These are phyloP conservation scores for Lordiphosa mommai DNA, from an alignment of 1,140 invertebrate genomes.

Conservation along the genomic window DNA sequence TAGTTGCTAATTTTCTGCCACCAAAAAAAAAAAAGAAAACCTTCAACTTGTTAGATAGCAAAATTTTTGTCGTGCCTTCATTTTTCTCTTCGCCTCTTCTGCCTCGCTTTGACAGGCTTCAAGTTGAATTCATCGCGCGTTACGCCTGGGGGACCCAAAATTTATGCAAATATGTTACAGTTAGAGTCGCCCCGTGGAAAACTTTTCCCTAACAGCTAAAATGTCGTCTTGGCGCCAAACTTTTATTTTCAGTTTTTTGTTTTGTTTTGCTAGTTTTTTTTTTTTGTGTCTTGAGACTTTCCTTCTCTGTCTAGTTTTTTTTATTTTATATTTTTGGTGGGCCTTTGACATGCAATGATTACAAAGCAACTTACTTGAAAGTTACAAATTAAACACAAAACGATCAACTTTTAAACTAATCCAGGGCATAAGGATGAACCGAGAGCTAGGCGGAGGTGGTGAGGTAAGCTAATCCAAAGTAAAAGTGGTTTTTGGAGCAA, in stretches of 20 bases:
- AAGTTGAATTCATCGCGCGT: slow-evolving; percentile 42
- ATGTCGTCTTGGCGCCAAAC: slow-evolving; percentile 62
- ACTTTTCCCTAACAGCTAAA: slow-evolving; percentile 42
- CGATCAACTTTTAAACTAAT: not conserved
- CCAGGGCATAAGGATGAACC: not conserved
- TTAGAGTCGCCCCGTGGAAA: slow-evolving; percentile 19
- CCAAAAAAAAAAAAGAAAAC: slow-evolving; percentile 17
- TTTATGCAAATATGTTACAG: slow-evolving; percentile 66
- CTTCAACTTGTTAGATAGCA: slow-evolving; percentile 47
- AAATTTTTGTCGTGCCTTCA: slow-evolving; percentile 11
- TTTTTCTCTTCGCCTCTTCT: not conserved
- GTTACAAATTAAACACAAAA: slow-evolving; percentile 56
- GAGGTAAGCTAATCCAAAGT: not conserved
- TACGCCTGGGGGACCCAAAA: slow-evolving; percentile 27
- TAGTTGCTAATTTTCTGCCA: slow-evolving; percentile 43
- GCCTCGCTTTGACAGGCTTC: slow-evolving; percentile 41
- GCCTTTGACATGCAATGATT: slow-evolving; percentile 47
- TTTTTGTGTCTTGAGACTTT: not conserved
- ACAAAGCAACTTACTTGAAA: slow-evolving; percentile 53
- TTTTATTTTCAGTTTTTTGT: slow-evolving; percentile 29
- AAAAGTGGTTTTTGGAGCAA: too few relatives aligned
- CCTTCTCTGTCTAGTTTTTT: slow-evolving; percentile 8
- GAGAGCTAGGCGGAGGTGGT: not conserved
- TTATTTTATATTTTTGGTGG: slow-evolving; percentile 2
- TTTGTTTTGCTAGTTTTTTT: slow-evolving; percentile 11